phyloP scores from a whole-genome alignment of 1,140 invertebrate genomes.

The Heliothis virescens region DNA sequence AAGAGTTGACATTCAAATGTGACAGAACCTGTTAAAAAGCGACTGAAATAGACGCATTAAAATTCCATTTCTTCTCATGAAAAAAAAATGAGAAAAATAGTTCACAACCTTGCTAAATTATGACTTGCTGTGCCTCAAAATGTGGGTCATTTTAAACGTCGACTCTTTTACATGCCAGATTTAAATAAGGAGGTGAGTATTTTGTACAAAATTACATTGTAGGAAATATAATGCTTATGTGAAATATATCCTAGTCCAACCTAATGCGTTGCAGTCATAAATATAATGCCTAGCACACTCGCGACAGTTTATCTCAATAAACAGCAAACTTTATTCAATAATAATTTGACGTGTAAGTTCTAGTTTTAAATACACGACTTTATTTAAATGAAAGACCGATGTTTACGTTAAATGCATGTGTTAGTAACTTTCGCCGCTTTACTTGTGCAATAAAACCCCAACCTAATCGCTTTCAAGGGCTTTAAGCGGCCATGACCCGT shows the following conservation, averaged over 20 bases:
- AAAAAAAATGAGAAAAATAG: not conserved
- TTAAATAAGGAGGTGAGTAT: no score
- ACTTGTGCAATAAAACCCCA: conserved; percentile 70
- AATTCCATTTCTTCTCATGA: conserved; percentile 12
- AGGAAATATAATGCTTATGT: not conserved
- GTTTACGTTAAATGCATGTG: conserved; percentile 48
- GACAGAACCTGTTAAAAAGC: conserved; percentile 35
- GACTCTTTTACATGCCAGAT: no score
- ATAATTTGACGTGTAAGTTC: conserved; percentile 10
- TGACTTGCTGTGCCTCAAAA: not conserved
- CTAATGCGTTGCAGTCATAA: not conserved
- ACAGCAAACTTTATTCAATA: conserved; percentile 30
- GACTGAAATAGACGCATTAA: conserved; percentile 47
- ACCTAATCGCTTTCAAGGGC: conserved; percentile 81
- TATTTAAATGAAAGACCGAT: conserved; percentile 41
- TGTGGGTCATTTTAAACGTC: conserved; percentile 11
- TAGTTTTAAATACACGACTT: conserved; percentile 42
- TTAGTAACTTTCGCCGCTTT: conserved; percentile 61
- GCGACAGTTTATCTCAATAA: conserved; percentile 1
- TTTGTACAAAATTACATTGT: not conserved
- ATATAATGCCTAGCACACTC: conserved; percentile 6
- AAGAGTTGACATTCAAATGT: conserved; percentile 16
- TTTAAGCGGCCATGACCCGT: conserved; percentile 84
- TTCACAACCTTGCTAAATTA: conserved; percentile 21
- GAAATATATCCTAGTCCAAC: conserved; percentile 11